Percentiles rank a stretch among this genome's conserved stretches.
phyloP scores from a whole-genome alignment of 2,113 vertebrate genomes.

The Noturus placidus region DNA sequence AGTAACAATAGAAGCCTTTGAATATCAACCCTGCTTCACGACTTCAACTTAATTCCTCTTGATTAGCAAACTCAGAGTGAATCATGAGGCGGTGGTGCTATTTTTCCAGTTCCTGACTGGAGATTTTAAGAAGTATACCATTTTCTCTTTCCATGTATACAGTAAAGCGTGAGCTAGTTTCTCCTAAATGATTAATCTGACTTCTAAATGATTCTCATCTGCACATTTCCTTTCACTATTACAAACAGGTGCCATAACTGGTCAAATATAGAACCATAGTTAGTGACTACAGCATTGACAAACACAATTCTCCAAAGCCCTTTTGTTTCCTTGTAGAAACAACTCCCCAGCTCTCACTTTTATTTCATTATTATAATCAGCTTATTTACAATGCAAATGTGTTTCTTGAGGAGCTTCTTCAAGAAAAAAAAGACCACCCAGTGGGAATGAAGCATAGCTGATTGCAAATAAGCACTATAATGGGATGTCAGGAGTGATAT shows the following conservation, averaged over 20 bases:
- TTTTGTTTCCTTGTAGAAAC: conserved; percentile 39
- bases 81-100: not conserved
- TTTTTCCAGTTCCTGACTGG: conserved; percentile 21
- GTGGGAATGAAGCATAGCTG: conserved; percentile 56
- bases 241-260: conserved; percentile 28
- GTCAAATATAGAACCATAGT: not conserved
- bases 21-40: conserved; percentile 14
- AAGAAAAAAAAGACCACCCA: conserved; percentile 63
- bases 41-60: conserved; percentile 29
- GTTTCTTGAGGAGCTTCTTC: conserved; percentile 58
- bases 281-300: conserved; percentile 64
- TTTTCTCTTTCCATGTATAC: conserved; percentile 19
- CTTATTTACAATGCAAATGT: conserved; percentile 67
- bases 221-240: conserved; percentile 29
- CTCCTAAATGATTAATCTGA: conserved; percentile 22
- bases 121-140: not conserved
- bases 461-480: conserved; percentile 63
- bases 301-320: conserved; percentile 45
- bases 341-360: conserved; percentile 20
- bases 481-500: conserved; percentile 54
- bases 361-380: conserved; percentile 57
- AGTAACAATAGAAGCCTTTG: conserved; percentile 6
- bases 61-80: conserved; percentile 23
- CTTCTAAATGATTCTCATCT: conserved; percentile 38
- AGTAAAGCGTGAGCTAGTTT: conserved; percentile 13